A percentile compares a stretch with the other conserved stretches of the same genome.
Conservation (phyloP, 2,113 vertebrate genomes). For the Agapornis roseicollis region DNA sequence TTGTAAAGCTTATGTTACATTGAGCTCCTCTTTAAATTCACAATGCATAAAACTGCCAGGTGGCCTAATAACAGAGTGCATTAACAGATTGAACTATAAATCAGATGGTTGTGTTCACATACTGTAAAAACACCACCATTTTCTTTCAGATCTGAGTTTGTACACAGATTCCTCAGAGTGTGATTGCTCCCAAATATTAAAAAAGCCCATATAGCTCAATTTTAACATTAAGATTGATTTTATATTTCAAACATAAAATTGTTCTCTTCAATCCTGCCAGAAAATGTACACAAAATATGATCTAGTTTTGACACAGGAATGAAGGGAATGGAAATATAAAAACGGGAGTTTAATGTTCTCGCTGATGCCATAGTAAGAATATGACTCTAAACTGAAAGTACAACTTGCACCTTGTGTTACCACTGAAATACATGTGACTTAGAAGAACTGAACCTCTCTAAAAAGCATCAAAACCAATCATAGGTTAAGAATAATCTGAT, state of each 20-base stretch:
- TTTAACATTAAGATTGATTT: conserved; percentile 51
- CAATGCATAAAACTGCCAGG: conserved; percentile 87
- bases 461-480: background rate
- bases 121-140: conserved; percentile 80
- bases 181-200: conserved; percentile 64
- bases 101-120: conserved; percentile 78
- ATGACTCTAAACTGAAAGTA: background rate
- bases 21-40: conserved; percentile 85
- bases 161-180: conserved; percentile 67
- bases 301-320: background rate
- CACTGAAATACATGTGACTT: background rate
- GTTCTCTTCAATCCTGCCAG: conserved; percentile 23
- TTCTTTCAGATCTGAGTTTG: conserved; percentile 75
- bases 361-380: background rate
- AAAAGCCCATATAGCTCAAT: conserved; percentile 46
- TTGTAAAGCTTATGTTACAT: conserved; percentile 85
- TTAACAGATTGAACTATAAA: conserved; percentile 87
- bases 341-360: background rate
- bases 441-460: background rate
- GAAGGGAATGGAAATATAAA: background rate
- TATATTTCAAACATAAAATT: conserved; percentile 53
- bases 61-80: conserved; percentile 84
- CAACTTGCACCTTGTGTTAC: background rate
- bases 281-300: conserved; percentile 6
- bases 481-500: background rate